These are phyloP conservation scores for Oryzias curvinotus DNA, from an alignment of 2,113 vertebrate species.

Conservation along the genomic window DNA sequence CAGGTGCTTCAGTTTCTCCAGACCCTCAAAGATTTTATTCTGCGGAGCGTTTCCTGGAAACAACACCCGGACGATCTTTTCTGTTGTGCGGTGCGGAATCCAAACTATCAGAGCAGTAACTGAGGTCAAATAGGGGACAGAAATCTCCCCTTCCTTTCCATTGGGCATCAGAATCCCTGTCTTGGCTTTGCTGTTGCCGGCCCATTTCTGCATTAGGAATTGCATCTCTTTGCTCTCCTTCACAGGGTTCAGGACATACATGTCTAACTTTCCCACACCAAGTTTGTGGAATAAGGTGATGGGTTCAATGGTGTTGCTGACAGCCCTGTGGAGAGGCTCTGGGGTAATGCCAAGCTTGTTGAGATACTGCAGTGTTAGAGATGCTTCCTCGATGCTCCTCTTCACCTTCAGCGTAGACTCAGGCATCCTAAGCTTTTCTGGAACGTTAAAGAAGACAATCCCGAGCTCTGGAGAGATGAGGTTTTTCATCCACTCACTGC, in stretches of 20 bases:
- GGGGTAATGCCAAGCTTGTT: slow-evolving; percentile 90
- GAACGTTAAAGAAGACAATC: slow-evolving; percentile 96
- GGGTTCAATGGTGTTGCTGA: slow-evolving; percentile 92
- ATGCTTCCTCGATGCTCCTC: slow-evolving; percentile 95
- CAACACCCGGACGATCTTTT: slow-evolving; percentile 95
- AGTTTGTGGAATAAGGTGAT: slow-evolving; percentile 98
- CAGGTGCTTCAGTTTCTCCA: slow-evolving; percentile 94
- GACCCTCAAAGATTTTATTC: slow-evolving; percentile 96
- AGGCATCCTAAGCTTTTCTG: slow-evolving; percentile 89
- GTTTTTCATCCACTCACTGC: slow-evolving; percentile 96
- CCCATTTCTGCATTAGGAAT: slow-evolving; percentile 99
- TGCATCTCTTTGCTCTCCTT: slow-evolving; percentile 99
- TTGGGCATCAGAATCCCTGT: slow-evolving; percentile 91
- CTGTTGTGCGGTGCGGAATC: slow-evolving; percentile 91
- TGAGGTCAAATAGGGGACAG: slow-evolving; percentile 96
- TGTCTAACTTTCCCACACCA: slow-evolving; percentile 94
- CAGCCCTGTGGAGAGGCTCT: slow-evolving; percentile 90
- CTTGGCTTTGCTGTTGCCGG: slow-evolving; percentile 98
- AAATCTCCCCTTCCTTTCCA: slow-evolving; percentile 97
- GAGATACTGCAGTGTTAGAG: slow-evolving; percentile 92
- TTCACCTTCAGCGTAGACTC: slow-evolving; percentile 93
- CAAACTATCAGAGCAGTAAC: slow-evolving; percentile 96
- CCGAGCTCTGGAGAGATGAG: slow-evolving; percentile 96
- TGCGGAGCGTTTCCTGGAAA: slow-evolving; percentile 98
- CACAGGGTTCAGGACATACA: slow-evolving; percentile 96